These are phyloP conservation scores for Sarcoramphus papa DNA, from an alignment of 2,797 vertebrate genomes.

Conservation along the genomic window DNA sequence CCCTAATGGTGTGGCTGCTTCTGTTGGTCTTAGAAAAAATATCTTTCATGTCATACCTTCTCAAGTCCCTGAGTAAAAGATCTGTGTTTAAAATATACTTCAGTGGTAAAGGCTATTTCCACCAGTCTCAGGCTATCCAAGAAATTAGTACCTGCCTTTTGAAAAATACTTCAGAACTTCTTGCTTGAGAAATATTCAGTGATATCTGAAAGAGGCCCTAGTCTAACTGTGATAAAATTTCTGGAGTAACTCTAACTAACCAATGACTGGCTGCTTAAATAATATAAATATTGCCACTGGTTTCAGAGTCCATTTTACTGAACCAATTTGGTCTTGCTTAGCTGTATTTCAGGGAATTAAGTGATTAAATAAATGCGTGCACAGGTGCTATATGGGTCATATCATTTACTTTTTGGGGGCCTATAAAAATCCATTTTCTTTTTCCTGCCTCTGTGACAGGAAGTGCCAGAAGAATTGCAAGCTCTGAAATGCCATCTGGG, in stretches of 20 bases:
- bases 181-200: neutral
- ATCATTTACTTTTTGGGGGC: neutral
- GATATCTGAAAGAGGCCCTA: neutral
- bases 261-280: neutral
- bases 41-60: neutral
- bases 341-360: neutral
- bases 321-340: neutral
- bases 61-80: neutral
- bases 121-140: neutral
- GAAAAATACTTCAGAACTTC: neutral
- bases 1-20: neutral
- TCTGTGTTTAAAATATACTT: neutral
- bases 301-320: neutral
- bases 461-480: neutral
- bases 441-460: neutral
- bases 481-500: conserved; percentile 28
- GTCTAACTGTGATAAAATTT: neutral
- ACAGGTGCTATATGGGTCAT: neutral
- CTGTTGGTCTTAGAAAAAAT: neutral
- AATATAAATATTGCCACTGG: neutral
- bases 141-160: neutral
- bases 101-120: neutral
- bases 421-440: neutral
- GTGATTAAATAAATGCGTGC: neutral
- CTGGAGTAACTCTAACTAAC: neutral